Conservation (phyloP, 2,797 vertebrate genomes). For the Epinephelus coioides region DNA sequence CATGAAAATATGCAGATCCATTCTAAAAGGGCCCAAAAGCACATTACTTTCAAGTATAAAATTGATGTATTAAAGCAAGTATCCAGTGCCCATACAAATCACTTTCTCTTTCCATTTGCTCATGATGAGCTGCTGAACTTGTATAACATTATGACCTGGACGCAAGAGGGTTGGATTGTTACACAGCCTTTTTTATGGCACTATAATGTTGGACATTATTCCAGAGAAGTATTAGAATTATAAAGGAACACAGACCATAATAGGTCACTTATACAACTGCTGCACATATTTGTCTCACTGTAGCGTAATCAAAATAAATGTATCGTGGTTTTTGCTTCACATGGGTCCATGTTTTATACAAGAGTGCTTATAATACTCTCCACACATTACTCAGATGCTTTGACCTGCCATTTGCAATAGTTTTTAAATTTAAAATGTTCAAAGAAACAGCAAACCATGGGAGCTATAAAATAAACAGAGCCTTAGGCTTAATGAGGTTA, state of each 20-base stretch:
- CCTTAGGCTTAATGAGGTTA: constrained; percentile 59
- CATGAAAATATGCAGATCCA: constrained; percentile 62
- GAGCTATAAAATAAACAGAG: constrained; percentile 58
- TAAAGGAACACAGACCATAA: constrained; percentile 11
- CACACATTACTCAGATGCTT: constrained; percentile 39
- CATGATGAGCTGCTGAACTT: constrained; percentile 42
- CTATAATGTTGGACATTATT: constrained; percentile 38
- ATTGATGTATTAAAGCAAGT: constrained; percentile 56
- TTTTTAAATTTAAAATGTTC: constrained; percentile 41
- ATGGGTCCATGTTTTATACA: constrained; percentile 8
- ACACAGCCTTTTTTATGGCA: constrained; percentile 19
- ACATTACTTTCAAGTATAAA: constrained; percentile 59
- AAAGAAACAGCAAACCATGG: constrained; percentile 51
- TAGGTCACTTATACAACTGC: constrained; percentile 10
- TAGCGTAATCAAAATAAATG: constrained; percentile 36
- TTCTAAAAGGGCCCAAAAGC: constrained; percentile 54
- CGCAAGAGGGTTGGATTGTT: constrained; percentile 25
- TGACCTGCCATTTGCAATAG: constrained; percentile 39
- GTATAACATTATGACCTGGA: constrained; percentile 29
- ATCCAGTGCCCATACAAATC: constrained; percentile 37
- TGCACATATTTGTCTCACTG: constrained; percentile 54
- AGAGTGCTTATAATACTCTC: constrained; percentile 7
- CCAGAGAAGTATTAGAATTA: constrained; percentile 39
- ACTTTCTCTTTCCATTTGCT: constrained; percentile 20
- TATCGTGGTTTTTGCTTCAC: constrained; percentile 10